Evolutionary conservation across 1,140 invertebrate species (phyloP), one percentile per base, ranked within the genome.

Genomic region (Ectropis grisescens): DNA sequence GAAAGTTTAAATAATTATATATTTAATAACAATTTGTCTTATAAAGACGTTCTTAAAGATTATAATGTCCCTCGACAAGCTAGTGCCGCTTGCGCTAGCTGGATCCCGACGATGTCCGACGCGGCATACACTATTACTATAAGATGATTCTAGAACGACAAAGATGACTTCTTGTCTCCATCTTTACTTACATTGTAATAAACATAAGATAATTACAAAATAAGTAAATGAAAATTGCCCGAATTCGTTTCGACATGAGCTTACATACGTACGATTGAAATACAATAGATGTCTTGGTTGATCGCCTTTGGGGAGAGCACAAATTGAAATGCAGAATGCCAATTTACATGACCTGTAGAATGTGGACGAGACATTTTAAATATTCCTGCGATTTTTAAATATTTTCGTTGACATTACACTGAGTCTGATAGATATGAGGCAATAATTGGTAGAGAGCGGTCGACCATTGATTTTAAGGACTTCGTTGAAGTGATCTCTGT

Each of bases 11-110:
- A 43, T 37, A 42, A 41, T 49, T 59, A 38, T 54, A 62, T 61
- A 65, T 58, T 43, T 61, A 54, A 58, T 35, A 55, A 52, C 41
- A 42, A 33, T 27, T 22, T 42, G 66, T 74, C 69, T 76, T 70
- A 41, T 47, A 55, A 70, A 70, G 68, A 61, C 66, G 36, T 45
- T 45, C 32, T 47, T 56, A 54, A 60, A 48, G 24, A 47, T 32
- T 24, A 37, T 41, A 28, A 43, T 42, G 51, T 58, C 44, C 37
- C 41, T 55, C 41, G 46, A 47, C 41, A 41, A 47, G 29, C 58
- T 50, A 59, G 59, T 51, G 56, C 51, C 34, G 28, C 41, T 43
- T 40, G 58, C 55, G 58, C 53, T 57, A 36, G 52, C 47, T 47
- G 37, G 37, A 51, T n/a, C 25, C 13, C 2, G 11, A 15, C 14